Percentiles rank a stretch among this genome's conserved stretches.
These are phyloP conservation scores for Hipposideros larvatus DNA, from an alignment of 2,797 vertebrate species.

Conservation along the genomic window DNA sequence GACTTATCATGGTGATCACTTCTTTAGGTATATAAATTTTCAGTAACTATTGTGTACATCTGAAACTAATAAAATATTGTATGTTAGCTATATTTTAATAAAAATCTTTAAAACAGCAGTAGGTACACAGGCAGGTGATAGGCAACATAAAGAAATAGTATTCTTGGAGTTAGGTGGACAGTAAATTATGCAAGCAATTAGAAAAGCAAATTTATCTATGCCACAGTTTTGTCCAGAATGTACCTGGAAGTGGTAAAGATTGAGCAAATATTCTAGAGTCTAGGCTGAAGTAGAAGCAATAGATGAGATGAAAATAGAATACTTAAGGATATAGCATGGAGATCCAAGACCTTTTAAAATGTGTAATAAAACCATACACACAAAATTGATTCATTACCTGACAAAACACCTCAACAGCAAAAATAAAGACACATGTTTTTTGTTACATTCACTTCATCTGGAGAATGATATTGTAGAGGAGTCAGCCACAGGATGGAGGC, in stretches of 20 bases:
- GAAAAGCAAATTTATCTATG: neutral
- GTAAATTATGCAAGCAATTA: neutral
- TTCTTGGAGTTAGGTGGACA: neutral
- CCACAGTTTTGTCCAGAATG: neutral
- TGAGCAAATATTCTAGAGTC: neutral
- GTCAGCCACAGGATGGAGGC: neutral
- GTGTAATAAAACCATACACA: neutral
- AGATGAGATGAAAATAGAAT: neutral
- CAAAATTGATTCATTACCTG: neutral
- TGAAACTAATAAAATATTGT: too few species aligned
- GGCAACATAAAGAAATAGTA: neutral
- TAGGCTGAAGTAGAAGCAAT: neutral
- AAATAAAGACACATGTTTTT: neutral
- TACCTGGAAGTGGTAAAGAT: neutral
- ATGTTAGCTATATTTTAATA: too few species aligned
- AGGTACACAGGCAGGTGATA: neutral
- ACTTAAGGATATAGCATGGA: neutral
- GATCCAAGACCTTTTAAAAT: neutral
- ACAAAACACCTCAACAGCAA: neutral
- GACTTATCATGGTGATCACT: too few species aligned
- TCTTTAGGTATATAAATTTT: too few species aligned
- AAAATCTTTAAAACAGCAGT: neutral
- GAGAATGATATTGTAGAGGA: neutral
- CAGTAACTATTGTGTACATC: too few species aligned
- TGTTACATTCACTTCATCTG: neutral